A percentile compares a stretch with the other conserved stretches of the same genome.
Evolutionary conservation across 1,140 invertebrate genomes (phyloP).

Genomic region (Drosophila bocki): DNA sequence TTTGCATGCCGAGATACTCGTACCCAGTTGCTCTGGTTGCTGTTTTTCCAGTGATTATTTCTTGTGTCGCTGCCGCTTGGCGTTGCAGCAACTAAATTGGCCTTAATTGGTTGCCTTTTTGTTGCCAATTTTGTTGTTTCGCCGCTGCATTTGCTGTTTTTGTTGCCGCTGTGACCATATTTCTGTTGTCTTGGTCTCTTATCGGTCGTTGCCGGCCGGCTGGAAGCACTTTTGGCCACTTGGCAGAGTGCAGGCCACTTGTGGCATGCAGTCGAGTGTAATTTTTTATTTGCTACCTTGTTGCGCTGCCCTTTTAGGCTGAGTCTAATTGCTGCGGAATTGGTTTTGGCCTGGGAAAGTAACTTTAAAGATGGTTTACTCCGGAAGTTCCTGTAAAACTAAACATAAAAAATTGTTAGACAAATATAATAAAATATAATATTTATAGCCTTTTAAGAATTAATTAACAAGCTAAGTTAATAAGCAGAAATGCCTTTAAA

Average conservation of each 20-base stretch:
- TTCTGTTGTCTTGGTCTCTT: slow-evolving; percentile 65
- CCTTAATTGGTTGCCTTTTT: slow-evolving; percentile 79
- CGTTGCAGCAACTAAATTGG: slow-evolving; percentile 81
- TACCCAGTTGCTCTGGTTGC: slow-evolving; percentile 40
- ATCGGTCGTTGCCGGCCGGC: slow-evolving; percentile 79
- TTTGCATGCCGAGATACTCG: slow-evolving; percentile 66
- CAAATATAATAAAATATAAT: too few species aligned
- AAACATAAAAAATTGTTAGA: too few species aligned
- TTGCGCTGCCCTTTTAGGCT: slow-evolving; percentile 28
- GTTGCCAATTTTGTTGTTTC: slow-evolving; percentile 57
- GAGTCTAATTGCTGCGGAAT: slow-evolving; percentile 32
- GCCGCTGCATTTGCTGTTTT: slow-evolving; percentile 54
- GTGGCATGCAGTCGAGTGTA: slow-evolving; percentile 65
- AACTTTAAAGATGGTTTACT: neutral
- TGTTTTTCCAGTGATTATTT: slow-evolving; percentile 74
- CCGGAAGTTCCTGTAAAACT: neutral
- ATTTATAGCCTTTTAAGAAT: neutral
- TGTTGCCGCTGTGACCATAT: slow-evolving; percentile 51
- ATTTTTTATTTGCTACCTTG: slow-evolving; percentile 38
- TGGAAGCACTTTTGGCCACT: slow-evolving; percentile 44
- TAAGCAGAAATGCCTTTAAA: neutral
- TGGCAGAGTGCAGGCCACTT: slow-evolving; percentile 34
- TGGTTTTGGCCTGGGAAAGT: slow-evolving; percentile 19
- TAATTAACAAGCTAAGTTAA: neutral
- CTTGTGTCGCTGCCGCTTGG: slow-evolving; percentile 70